Evolutionary conservation across 2,797 vertebrate genomes (phyloP).

Genomic region (Siniperca scherzeri): DNA sequence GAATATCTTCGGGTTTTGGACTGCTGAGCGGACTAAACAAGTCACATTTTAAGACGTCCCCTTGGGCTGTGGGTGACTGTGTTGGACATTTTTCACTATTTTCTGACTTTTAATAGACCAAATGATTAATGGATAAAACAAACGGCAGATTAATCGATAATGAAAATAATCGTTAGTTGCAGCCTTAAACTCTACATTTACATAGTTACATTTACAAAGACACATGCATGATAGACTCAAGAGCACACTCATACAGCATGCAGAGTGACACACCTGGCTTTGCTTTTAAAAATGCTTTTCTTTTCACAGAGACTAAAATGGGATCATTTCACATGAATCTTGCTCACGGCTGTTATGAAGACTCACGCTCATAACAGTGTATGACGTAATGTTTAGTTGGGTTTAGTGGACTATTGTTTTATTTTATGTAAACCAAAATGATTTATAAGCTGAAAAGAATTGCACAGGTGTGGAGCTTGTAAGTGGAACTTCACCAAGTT

Average conservation of each 20-base stretch:
- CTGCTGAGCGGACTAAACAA: not conserved
- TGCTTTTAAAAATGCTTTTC: slow-evolving; percentile 10
- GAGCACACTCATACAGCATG: not conserved
- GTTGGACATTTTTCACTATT: not conserved
- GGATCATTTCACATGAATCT: slow-evolving; percentile 11
- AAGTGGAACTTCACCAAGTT: not conserved
- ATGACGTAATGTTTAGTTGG: slow-evolving; percentile 13
- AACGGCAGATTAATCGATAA: not conserved
- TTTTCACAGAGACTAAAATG: slow-evolving; percentile 23
- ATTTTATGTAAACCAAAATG: not conserved
- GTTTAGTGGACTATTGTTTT: slow-evolving; percentile 13
- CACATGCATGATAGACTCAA: not conserved
- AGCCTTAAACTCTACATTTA: not conserved
- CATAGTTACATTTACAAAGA: not conserved
- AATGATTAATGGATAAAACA: not conserved
- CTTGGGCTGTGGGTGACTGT: not conserved
- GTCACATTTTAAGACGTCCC: not conserved
- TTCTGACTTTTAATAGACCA: not conserved
- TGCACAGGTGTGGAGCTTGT: not conserved
- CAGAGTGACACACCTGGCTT: not conserved
- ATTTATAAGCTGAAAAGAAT: not conserved
- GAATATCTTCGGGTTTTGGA: not conserved
- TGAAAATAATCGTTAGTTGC: not conserved
- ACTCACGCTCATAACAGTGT: slow-evolving; percentile 2
- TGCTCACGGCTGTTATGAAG: not conserved